Percentiles rank a stretch among this genome's conserved stretches.
Conservation (phyloP, 2,888 invertebrate genomes). For the Phaedon cochleariae region DNA sequence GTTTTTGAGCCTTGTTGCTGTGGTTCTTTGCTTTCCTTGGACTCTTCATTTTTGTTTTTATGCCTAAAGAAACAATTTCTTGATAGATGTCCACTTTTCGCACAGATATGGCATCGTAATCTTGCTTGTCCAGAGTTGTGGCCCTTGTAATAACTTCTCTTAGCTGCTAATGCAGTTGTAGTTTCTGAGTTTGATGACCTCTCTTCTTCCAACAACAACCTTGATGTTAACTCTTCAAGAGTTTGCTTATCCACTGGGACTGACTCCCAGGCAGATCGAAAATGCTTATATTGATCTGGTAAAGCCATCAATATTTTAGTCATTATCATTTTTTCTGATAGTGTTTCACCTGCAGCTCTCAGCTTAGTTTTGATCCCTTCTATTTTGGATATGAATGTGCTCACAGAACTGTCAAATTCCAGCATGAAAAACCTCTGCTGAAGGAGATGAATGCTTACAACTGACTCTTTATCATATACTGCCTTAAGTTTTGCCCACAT, state of each 20-base stretch:
- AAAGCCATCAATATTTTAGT: conserved; percentile 35
- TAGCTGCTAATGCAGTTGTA: conserved; percentile 23
- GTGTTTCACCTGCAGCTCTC: conserved; percentile 31
- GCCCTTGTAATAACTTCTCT: not conserved
- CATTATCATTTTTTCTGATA: conserved; percentile 36
- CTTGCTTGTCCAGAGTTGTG: not conserved
- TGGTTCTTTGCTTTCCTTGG: not conserved
- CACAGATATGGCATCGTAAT: conserved; percentile 5
- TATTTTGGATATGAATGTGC: conserved; percentile 28
- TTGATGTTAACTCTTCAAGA: conserved; percentile 36
- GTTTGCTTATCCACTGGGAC: conserved; percentile 40
- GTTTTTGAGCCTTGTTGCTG: too few species aligned
- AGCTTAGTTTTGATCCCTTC: conserved; percentile 37
- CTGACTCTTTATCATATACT: conserved; percentile 35
- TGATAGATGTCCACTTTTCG: conserved; percentile 22
- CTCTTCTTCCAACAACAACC: conserved; percentile 36
- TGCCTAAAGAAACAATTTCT: conserved; percentile 15
- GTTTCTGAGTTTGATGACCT: conserved; percentile 24
- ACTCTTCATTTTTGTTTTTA: conserved; percentile 20
- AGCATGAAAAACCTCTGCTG: conserved; percentile 28
- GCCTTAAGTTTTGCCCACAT: conserved; percentile 42
- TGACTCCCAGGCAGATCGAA: conserved; percentile 39
- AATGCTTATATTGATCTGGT: conserved; percentile 34
- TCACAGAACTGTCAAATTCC: conserved; percentile 18
- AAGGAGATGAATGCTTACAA: conserved; percentile 31